Evolutionary conservation across 2,113 vertebrate species (phyloP).

Genomic region (Amblyornis subalaris): DNA sequence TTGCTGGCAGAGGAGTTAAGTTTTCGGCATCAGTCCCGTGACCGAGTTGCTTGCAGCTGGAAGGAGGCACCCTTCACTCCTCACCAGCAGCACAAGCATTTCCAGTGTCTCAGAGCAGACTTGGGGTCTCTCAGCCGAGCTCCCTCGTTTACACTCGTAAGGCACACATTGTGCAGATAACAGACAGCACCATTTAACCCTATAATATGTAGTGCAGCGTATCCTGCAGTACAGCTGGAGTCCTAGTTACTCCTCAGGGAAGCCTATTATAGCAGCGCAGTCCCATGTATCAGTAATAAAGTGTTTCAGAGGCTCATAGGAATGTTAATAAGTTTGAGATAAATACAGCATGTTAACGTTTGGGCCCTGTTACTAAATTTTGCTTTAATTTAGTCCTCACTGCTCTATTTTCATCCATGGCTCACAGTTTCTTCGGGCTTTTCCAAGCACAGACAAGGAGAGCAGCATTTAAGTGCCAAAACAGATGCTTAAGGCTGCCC

Average conservation of each 20-base stretch:
- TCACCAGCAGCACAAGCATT: background rate
- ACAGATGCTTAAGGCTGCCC: background rate
- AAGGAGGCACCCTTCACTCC: background rate
- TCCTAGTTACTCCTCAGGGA: constrained; percentile 25
- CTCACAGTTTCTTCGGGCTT: background rate
- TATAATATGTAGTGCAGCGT: background rate
- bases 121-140: background rate
- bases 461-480: background rate
- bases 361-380: constrained; percentile 4
- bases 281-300: constrained; percentile 31
- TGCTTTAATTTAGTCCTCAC: background rate
- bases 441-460: background rate
- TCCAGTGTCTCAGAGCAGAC: background rate
- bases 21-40: background rate
- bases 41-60: background rate
- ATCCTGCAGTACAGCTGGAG: background rate
- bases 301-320: constrained; percentile 18
- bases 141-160: background rate
- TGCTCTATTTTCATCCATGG: background rate
- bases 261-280: background rate
- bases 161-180: background rate
- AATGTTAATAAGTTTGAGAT: constrained; percentile 44
- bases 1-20: background rate
- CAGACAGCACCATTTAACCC: constrained; percentile 25
- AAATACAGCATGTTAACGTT: constrained; percentile 24